Conservation (phyloP, 2,113 vertebrate genomes). For the Rhegmatorhina hoffmannsi region DNA sequence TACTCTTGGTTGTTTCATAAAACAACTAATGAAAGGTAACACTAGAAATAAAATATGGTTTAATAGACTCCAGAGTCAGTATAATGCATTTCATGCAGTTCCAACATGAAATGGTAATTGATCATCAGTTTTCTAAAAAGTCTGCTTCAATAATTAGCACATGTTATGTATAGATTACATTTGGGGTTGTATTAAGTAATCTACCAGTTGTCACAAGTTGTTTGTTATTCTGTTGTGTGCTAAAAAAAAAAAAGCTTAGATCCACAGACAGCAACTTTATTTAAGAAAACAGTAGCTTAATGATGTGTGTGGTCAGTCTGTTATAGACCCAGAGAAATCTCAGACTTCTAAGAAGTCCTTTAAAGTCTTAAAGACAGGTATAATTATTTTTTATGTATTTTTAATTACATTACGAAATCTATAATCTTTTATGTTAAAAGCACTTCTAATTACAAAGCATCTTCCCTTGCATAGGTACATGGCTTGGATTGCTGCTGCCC, state of each 20-base stretch:
- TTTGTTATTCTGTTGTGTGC: background rate
- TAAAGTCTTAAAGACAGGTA: background rate
- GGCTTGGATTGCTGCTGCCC: background rate
- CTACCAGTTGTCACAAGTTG: background rate
- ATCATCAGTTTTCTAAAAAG: background rate
- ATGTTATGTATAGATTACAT: background rate
- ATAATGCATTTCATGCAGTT: background rate
- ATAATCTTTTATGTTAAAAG: background rate
- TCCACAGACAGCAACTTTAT: background rate
- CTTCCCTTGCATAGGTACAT: background rate
- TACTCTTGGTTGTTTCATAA: background rate
- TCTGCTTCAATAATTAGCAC: background rate
- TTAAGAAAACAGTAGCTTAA: background rate
- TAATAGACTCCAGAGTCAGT: background rate
- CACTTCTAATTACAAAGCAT: constrained; percentile 32
- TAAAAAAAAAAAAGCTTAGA: background rate
- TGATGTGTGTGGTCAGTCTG: background rate
- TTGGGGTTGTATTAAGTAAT: background rate
- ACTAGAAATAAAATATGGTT: background rate
- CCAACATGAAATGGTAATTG: background rate
- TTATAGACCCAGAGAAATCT: background rate
- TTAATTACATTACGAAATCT: background rate
- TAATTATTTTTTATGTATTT: constrained; percentile 38
- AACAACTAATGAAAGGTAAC: background rate
- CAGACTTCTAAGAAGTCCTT: constrained; percentile 7